Evolutionary conservation across 2,113 vertebrate species (phyloP).

Genomic region (Pseudois nayaur): DNA sequence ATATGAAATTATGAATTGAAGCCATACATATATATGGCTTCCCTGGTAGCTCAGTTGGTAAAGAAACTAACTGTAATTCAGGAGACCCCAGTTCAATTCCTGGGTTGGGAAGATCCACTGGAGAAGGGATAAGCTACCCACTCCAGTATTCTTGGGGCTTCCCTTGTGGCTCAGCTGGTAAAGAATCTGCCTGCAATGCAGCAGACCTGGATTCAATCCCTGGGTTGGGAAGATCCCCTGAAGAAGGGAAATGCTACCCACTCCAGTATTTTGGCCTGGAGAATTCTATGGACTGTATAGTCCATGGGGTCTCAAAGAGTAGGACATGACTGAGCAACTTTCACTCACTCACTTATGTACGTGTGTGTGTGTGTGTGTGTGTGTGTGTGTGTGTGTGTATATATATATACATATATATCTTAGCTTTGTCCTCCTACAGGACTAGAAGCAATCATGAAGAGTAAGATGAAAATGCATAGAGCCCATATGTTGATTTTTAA

Average conservation of each 20-base stretch:
- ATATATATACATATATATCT: background rate
- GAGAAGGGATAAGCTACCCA: background rate
- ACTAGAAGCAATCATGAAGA: background rate
- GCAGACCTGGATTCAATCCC: background rate
- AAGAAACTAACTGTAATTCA: background rate
- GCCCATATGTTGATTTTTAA: background rate
- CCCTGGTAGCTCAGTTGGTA: background rate
- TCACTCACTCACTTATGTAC: background rate
- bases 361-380: too few species aligned
- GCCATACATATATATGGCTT: background rate
- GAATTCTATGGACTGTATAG: background rate
- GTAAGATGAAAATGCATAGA: background rate
- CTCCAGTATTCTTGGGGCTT: background rate
- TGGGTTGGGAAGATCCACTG: background rate
- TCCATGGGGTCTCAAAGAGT: background rate
- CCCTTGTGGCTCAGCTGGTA: background rate
- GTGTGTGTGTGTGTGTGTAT: rapidly evolving
- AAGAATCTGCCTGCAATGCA: background rate
- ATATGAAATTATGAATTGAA: background rate
- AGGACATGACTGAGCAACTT: background rate
- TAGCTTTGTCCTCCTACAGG: background rate
- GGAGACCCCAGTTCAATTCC: background rate
- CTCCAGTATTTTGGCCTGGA: background rate
- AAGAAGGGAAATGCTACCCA: background rate
- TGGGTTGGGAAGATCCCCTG: background rate